Conservation (phyloP, 2,797 vertebrate species). For the Ctenochaetus hawaiiensis region DNA sequence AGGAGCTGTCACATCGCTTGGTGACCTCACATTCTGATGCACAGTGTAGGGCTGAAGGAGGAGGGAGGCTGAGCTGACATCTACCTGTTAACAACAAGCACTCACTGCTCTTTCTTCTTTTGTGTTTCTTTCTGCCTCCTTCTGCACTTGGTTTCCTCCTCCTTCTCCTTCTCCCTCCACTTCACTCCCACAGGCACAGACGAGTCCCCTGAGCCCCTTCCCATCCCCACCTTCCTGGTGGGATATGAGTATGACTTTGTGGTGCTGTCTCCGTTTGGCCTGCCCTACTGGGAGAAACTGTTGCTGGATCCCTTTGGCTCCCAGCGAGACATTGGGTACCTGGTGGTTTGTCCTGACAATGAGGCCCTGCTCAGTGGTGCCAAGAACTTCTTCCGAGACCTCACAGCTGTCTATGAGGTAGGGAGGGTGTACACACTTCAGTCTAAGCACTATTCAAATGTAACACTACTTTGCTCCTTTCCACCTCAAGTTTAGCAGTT, state of each 20-base stretch:
- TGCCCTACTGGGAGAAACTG: constrained; percentile 99
- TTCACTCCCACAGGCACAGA: constrained; percentile 91
- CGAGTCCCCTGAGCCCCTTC: constrained; percentile 98
- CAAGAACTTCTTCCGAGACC: constrained; percentile 96
- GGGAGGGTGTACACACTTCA: neutral
- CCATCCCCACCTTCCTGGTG: constrained; percentile 98
- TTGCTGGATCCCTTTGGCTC: constrained; percentile 97
- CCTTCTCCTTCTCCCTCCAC: neutral
- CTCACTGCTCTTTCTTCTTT: constrained; percentile 24
- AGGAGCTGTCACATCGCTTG: constrained; percentile 47
- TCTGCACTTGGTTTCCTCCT: constrained; percentile 6
- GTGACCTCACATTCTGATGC: constrained; percentile 54
- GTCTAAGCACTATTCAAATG: neutral
- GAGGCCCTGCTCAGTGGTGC: constrained; percentile 96
- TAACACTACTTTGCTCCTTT: neutral
- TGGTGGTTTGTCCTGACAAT: constrained; percentile 98
- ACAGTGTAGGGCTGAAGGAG: constrained; percentile 14
- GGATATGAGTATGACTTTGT: constrained; percentile 98
- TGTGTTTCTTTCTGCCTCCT: constrained; percentile 9
- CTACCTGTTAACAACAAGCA: constrained; percentile 33
- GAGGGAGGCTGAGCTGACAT: constrained; percentile 16
- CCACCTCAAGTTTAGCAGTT: neutral
- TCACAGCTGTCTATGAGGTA: constrained; percentile 98
- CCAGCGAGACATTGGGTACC: constrained; percentile 95
- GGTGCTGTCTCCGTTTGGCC: constrained; percentile 97